Base-by-base conservation (phyloP, 2,888 invertebrate species). In the Coremacera marginata region DNA sequence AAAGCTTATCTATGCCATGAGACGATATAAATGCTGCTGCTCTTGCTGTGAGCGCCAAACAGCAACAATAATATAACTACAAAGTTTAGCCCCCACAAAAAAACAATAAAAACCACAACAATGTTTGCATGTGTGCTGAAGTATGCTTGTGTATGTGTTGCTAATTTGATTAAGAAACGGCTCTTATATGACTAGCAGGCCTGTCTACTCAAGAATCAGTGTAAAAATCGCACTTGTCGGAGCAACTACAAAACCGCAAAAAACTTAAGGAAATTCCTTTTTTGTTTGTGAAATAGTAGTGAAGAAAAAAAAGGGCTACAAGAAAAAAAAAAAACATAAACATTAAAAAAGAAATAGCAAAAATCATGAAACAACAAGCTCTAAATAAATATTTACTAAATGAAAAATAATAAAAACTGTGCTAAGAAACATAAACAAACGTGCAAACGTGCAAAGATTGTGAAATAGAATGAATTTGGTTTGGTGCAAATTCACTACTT, bases 171-270 rank as follows among this genome's bases (percentile, higher is more conserved):
- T 86, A 86, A 82, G 31, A 65, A 63, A n/a, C 19, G 76, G 62
- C 72, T 75, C 73, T 83, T 84, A 84, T 84, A 82, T 84, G 81
- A 85, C 82, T 83, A 75, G 81, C 77, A 44, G 81, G 79, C 25
- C 77, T 72, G 73, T 78, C 76, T 67, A 55, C 81, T 79, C 79
- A 80, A 80, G 80, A 79, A 81, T 88, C 86, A 88, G 85, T 88
- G 81, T 84, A 82, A 82, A 80, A 82, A 83, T 83, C 83, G 84
- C 86, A 83, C 83, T 88, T 85, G 87, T 82, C 86, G 84, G 82
- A 83, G 82, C 79, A 85, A 84, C 84, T 82, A 79, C 79, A 76
- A 76, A 78, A 80, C 16, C 78, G 60, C 44, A 31, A 31, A 81
- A 75, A 37, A 73, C 77, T 63, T 57, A 31, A 72, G 8, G 2